Evolutionary conservation across 2,113 vertebrate genomes (phyloP), one percentile per base, ranked within the genome.

Genomic region (Callospermophilus lateralis): DNA sequence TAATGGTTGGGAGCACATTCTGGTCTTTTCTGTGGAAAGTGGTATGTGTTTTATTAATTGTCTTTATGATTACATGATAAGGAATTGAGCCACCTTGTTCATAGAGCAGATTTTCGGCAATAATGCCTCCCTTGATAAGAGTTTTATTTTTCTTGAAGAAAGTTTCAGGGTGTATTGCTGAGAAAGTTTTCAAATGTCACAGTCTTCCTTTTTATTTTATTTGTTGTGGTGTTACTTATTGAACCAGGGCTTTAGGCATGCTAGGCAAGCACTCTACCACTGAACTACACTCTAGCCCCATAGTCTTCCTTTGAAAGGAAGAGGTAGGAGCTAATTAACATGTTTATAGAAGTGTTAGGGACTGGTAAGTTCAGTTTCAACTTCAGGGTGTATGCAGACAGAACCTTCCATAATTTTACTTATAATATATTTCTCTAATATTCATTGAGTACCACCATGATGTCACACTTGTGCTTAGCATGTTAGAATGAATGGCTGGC

Each of bases 61-160:
- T 76, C 79, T 93, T 97, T 81, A 74, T 95, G 74, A 87, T 84
- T 89, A 77, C n/a, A 70, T 86, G 65, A 42, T 90, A 73, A 90
- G 63, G 70, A 92, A 93, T n/a, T 39, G 42, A 89, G 30, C 45
- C 45, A 48, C 67, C 22, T 74, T 20, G 26, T 53, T 70, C 26
- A 15, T 5, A 65, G 39, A 61, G 78, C 91, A 77, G 61, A 51
- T 32, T 42, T 70, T 68, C 37, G 61, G 84, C 81, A 70, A 83
- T 42, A 68, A 24, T 92, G 51, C 48, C 58, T 89, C 42, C 45
- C 28, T 93, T 67, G 37, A 85, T 77, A 94, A 42, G 53, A 90
- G 39, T 92, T 92, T 77, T 45, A 32, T 94, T 67, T 93, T 81
- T 90, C 42, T 94, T 72, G 61, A 81, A 94, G 80, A 84, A 86